Conservation (phyloP, 1,140 invertebrate genomes). For the Lepidurus arcticus region DNA sequence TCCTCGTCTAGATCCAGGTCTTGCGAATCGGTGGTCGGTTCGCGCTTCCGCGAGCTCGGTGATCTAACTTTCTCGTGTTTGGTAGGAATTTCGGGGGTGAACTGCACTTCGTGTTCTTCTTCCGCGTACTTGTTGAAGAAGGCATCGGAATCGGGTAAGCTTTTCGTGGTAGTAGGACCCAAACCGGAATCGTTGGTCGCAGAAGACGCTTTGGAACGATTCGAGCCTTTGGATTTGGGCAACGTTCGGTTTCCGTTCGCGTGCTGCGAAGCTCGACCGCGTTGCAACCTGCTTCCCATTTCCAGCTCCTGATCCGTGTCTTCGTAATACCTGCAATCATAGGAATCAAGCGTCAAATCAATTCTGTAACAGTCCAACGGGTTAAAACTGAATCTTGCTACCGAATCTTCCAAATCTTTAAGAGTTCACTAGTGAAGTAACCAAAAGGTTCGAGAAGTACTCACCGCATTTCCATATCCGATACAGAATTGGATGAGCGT, state of each 20-base stretch:
- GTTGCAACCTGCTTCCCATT: slow-evolving; percentile 38
- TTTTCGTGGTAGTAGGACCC: not conserved
- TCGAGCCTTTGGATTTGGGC: slow-evolving; percentile 23
- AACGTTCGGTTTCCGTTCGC: slow-evolving; percentile 5
- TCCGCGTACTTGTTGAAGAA: slow-evolving; percentile 65
- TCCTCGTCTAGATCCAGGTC: not conserved
- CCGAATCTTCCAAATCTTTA: too few relatives aligned
- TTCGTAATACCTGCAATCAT: slow-evolving; percentile 45
- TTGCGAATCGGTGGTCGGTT: slow-evolving; percentile 27
- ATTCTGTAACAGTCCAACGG: not conserved
- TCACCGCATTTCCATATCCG: slow-evolving; percentile 54
- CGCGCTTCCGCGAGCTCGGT: not conserved
- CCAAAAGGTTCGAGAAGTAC: not conserved
- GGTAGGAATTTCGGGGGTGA: not conserved
- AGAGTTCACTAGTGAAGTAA: too few relatives aligned
- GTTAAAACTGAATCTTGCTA: too few relatives aligned
- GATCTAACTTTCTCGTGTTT: not conserved
- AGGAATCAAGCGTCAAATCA: not conserved
- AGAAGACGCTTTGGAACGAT: slow-evolving; percentile 28
- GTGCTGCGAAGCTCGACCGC: slow-evolving; percentile 43
- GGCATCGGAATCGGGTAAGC: slow-evolving; percentile 42
- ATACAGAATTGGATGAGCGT: slow-evolving; percentile 51
- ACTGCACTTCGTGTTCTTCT: slow-evolving; percentile 48
- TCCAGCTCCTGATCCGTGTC: slow-evolving; percentile 40
- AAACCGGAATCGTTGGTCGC: slow-evolving; percentile 46